A percentile compares a stretch with the other conserved stretches of the same genome.
Conservation (phyloP, 2,888 invertebrate species). For the Rhimphoctona megacephalus region DNA sequence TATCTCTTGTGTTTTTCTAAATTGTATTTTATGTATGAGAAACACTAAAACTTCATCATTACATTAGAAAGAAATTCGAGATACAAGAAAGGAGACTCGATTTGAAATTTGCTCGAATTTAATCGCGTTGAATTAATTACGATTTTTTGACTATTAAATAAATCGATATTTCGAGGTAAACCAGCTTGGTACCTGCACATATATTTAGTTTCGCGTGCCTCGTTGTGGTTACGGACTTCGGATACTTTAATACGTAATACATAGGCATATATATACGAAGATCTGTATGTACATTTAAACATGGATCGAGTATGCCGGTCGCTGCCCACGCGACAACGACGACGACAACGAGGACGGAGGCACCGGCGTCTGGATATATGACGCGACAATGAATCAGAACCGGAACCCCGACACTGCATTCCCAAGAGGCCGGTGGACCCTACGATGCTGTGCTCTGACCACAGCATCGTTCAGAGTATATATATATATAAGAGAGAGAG, state of each 20-base stretch:
- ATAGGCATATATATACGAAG: conserved; percentile 14
- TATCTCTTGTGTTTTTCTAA: neutral
- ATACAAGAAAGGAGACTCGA: no score
- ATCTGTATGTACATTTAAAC: conserved; percentile 30
- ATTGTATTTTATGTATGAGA: neutral
- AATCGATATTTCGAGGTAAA: conserved; percentile 18
- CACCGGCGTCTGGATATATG: conserved; percentile 78
- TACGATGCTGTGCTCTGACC: conserved; percentile 55
- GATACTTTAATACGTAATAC: conserved; percentile 46
- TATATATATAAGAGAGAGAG: conserved; percentile 4
- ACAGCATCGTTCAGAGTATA: conserved; percentile 42
- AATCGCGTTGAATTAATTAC: neutral
- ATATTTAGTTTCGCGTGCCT: conserved; percentile 48
- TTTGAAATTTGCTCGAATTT: neutral
- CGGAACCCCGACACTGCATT: conserved; percentile 80
- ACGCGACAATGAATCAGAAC: conserved; percentile 82
- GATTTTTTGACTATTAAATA: neutral
- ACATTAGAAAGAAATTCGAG: no score
- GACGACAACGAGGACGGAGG: conserved; percentile 71
- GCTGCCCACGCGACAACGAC: conserved; percentile 69
- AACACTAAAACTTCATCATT: neutral
- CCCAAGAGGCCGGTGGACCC: conserved; percentile 74
- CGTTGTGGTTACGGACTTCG: conserved; percentile 38
- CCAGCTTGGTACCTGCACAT: neutral
- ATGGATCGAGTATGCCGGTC: conserved; percentile 60